Evolutionary conservation across 2,113 vertebrate genomes (phyloP), one percentile per base, ranked within the genome.

Genomic region (Gymnocephalus cernua): DNA sequence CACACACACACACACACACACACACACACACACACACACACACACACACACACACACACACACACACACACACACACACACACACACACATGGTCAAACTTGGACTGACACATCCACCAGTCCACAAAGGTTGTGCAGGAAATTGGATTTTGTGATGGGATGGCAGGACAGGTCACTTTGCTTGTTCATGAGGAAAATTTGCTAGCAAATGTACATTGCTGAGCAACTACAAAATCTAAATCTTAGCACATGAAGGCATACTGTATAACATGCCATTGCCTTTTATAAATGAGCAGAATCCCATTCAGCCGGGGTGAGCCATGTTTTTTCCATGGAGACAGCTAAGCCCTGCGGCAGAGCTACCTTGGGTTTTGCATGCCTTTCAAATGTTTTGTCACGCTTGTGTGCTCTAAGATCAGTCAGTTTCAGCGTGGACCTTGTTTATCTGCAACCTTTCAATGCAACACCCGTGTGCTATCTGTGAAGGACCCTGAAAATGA

Each of bases 161-260:
- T 32, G 29, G 38, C 6, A 68, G 10, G 62, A 72, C 21, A 1
- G 54, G 59, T 23, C 21, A 29, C 50, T 62, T 44, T 44, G 47
- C 50, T 21, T 53, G 74, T 72, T 65, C 70, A 35, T 21, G 1
- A 47, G 54, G 64, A 84, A 86, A 82, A 86, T 70, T 50, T 63
- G 6, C 45, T 2, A 1, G 27, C 10, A 12, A 64, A 59, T 56
- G 61, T 18, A 21, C 2, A 2, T 12, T 4, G 18, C n/a, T 14
- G 47, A 45, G 44, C 44, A 13, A 27, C 14, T 6, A 48, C 47
- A 32, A 63, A 57, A 64, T 13, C 50, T 1, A n/a, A 23, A 27
- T 13, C 12, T 3, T 9, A 18, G 16, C 50, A 27, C 16, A 64
- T 62, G 2, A 15, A 19, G 45, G 29, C 5, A 19, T 0, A 3